Evolutionary conservation across 2,888 invertebrate genomes (phyloP).

Genomic region (Agonopterix heracliana): DNA sequence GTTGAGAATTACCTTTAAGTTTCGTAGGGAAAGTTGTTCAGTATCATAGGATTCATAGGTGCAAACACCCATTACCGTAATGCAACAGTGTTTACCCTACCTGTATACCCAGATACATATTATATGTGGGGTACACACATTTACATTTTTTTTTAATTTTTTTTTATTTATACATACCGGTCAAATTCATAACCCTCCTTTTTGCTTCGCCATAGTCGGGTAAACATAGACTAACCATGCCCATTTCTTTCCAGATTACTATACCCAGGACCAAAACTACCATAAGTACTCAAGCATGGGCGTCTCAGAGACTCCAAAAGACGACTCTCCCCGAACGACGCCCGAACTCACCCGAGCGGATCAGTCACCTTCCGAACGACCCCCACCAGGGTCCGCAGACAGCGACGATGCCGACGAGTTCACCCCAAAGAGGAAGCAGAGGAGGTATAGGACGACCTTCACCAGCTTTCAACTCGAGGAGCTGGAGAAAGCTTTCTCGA

Average conservation of each 20-base stretch:
- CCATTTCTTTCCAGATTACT: constrained; percentile 54
- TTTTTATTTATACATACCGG: too few species aligned
- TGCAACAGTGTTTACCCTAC: too few species aligned
- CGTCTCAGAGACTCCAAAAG: constrained; percentile 51
- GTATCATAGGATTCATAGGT: too few species aligned
- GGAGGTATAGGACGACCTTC: constrained; percentile 95
- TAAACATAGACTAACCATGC: too few species aligned
- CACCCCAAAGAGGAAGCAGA: constrained; percentile 91
- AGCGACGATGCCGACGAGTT: constrained; percentile 86
- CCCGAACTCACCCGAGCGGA: constrained; percentile 59
- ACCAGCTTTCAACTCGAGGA: constrained; percentile 97
- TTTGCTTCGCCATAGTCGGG: too few species aligned
- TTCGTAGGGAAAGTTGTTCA: too few species aligned
- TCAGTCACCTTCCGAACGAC: constrained; percentile 67
- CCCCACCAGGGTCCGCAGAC: constrained; percentile 75
- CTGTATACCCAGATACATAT: too few species aligned
- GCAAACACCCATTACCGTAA: too few species aligned
- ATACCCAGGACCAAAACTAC: constrained; percentile 48
- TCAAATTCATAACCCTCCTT: too few species aligned
- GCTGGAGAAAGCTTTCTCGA: constrained; percentile 96
- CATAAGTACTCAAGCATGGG: constrained; percentile 59
- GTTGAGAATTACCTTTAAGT: too few species aligned
- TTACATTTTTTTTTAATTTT: too few species aligned
- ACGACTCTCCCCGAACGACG: constrained; percentile 63
- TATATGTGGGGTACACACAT: too few species aligned